Evolutionary conservation across 2,113 vertebrate species (phyloP).

Genomic region (Stercorarius parasiticus): DNA sequence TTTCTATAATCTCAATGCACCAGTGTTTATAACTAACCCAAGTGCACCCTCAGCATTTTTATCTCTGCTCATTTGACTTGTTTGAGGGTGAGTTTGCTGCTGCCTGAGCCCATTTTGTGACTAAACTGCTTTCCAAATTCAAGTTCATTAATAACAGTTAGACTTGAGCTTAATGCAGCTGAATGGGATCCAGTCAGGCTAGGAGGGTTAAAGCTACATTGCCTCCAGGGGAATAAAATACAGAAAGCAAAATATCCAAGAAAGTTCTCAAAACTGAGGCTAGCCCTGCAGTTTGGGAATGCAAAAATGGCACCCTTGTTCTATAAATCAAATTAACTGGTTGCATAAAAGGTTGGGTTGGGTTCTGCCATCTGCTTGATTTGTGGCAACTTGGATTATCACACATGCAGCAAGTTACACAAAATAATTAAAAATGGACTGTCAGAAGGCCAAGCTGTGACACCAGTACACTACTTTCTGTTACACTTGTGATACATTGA

Average conservation of each 20-base stretch:
- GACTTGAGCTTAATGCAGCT: conserved; percentile 5
- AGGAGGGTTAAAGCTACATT: neutral
- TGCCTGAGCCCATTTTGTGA: neutral
- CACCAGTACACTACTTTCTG: neutral
- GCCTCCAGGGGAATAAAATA: neutral
- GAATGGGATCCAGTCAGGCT: neutral
- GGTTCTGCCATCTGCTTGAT: neutral
- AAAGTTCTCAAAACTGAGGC: neutral
- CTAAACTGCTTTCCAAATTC: neutral
- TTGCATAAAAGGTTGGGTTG: neutral
- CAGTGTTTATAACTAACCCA: neutral
- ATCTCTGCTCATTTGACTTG: neutral
- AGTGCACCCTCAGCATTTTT: neutral
- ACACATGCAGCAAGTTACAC: neutral
- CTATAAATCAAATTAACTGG: neutral
- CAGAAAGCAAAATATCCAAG: neutral
- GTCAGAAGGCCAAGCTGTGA: neutral
- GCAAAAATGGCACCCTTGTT: neutral
- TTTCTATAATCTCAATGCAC: neutral
- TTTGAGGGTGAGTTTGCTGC: neutral
- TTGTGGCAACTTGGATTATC: neutral
- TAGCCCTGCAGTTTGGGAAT: neutral
- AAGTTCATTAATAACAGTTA: neutral
- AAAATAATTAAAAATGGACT: neutral
- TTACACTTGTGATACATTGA: neutral